Evolutionary conservation across 2,113 vertebrate species (phyloP).

Genomic region (Petrocephalus microphthalmus): DNA sequence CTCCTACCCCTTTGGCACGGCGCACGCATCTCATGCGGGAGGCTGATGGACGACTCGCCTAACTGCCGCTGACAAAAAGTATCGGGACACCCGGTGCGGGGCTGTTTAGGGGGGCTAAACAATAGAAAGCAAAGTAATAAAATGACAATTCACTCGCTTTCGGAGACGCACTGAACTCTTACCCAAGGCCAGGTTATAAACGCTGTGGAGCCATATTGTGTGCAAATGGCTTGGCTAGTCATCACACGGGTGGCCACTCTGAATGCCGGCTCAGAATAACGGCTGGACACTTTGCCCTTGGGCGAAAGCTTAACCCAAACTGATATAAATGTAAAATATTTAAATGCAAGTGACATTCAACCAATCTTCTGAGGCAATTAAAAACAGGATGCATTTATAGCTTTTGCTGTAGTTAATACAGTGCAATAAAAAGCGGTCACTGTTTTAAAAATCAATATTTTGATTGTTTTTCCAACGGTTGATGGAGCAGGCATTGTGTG

Average conservation of each 20-base stretch:
- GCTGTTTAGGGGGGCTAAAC: slow-evolving; percentile 17
- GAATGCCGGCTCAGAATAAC: no score
- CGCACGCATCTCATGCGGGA: neutral
- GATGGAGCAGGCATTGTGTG: neutral
- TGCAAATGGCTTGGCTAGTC: neutral
- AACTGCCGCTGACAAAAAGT: neutral
- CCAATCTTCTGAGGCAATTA: neutral
- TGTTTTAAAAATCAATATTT: neutral
- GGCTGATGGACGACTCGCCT: slow-evolving; percentile 2
- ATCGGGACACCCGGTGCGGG: slow-evolving; percentile 14
- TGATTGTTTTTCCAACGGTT: neutral
- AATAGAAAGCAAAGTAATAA: slow-evolving; percentile 36
- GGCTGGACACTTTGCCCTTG: slow-evolving; percentile 21
- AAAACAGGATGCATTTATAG: neutral
- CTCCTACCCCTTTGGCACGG: neutral
- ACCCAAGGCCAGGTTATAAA: slow-evolving; percentile 6
- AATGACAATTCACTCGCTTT: slow-evolving; percentile 36
- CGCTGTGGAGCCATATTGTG: slow-evolving; percentile 21
- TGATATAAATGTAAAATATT: neutral
- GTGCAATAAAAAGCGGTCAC: neutral
- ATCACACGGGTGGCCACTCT: neutral
- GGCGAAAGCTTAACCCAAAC: neutral
- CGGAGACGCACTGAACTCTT: slow-evolving; percentile 31
- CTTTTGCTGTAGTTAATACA: neutral
- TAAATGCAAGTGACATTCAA: neutral